A percentile compares a stretch with the other conserved stretches of the same genome.
Evolutionary conservation across 2,888 invertebrate species (phyloP).

Genomic region (Sylvicola cinctus): DNA sequence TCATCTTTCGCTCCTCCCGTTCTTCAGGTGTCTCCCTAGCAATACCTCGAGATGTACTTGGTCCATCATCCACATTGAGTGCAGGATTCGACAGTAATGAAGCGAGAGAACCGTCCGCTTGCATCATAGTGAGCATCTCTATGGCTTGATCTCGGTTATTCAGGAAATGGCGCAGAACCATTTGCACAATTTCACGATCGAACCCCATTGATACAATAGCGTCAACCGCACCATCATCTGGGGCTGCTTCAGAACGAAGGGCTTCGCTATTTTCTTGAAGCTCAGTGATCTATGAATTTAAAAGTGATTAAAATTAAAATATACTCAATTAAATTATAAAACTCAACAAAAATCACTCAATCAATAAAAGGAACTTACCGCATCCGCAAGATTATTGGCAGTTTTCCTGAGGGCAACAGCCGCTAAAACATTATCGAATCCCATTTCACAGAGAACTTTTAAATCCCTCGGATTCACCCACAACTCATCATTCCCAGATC

Average conservation of each 20-base stretch:
- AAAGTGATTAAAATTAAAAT: background rate
- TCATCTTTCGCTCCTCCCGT: constrained; percentile 10
- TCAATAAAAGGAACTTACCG: constrained; percentile 26
- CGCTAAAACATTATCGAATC: constrained; percentile 37
- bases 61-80: constrained; percentile 9
- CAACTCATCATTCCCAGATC: constrained; percentile 7
- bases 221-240: constrained; percentile 11
- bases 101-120: constrained; percentile 16
- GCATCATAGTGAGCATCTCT: constrained; percentile 30
- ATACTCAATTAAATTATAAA: constrained; percentile 7
- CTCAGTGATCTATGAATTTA: constrained; percentile 10
- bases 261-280: constrained; percentile 15
- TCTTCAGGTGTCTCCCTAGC: background rate
- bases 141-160: constrained; percentile 37
- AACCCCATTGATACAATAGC: constrained; percentile 36
- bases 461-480: constrained; percentile 24
- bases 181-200: constrained; percentile 26
- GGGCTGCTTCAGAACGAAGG: constrained; percentile 11
- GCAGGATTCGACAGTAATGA: constrained; percentile 21
- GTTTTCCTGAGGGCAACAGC: constrained; percentile 37
- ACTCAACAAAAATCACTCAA: constrained; percentile 2
- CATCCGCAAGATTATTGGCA: constrained; percentile 46
- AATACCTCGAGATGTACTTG: background rate
- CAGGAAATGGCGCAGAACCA: constrained; percentile 30
- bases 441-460: constrained; percentile 41